Conservation (phyloP, 2,113 vertebrate species). For the Thamnaconus septentrionalis region DNA sequence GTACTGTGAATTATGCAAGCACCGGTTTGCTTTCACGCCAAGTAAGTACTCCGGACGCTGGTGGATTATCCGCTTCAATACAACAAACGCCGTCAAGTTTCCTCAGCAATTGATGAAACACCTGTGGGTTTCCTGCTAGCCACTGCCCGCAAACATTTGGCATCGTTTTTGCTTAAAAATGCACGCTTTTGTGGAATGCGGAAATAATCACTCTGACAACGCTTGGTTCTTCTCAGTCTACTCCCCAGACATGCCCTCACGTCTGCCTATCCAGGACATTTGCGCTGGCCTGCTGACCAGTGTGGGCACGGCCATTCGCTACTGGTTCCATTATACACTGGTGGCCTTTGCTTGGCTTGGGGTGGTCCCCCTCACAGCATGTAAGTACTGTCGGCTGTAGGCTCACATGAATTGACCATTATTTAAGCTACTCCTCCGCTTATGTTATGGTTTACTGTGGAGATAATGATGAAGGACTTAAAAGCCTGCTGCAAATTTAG, state of each 20-base stretch:
- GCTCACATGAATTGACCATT: not conserved
- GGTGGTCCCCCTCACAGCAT: constrained; percentile 98
- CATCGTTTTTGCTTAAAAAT: not conserved
- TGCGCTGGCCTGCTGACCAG: constrained; percentile 97
- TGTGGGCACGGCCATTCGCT: constrained; percentile 98
- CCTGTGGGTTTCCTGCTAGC: not conserved
- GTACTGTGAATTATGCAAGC: constrained; percentile 99
- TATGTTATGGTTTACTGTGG: constrained; percentile 6
- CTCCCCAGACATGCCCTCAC: constrained; percentile 99
- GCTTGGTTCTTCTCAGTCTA: constrained; percentile 78
- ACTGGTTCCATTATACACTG: constrained; percentile 99
- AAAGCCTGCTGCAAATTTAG: no score
- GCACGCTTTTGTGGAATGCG: not conserved
- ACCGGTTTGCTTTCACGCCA: constrained; percentile 99
- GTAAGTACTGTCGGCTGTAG: constrained; percentile 76
- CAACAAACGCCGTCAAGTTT: not conserved
- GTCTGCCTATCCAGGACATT: constrained; percentile 98
- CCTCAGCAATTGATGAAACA: not conserved
- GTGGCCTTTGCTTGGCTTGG: constrained; percentile 99
- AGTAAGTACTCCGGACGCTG: constrained; percentile 82
- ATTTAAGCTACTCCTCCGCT: constrained; percentile 14
- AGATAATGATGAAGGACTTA: constrained; percentile 8
- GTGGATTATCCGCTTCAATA: constrained; percentile 11
- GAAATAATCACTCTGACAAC: not conserved
- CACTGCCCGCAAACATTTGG: not conserved